Conservation (phyloP, 2,113 vertebrate species). For the Antechinus flavipes region DNA sequence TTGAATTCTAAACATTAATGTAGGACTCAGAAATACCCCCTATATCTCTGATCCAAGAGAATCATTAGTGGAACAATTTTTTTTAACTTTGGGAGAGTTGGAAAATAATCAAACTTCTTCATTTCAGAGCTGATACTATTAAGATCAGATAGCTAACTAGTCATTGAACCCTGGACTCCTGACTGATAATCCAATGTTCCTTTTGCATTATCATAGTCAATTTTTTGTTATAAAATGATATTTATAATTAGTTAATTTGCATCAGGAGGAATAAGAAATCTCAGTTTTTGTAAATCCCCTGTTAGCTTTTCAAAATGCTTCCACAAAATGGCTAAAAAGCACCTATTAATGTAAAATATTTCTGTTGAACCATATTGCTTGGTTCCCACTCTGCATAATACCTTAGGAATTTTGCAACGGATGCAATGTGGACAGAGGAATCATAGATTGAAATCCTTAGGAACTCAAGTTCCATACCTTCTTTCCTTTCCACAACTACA, state of each 20-base stretch:
- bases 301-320: conserved; percentile 52
- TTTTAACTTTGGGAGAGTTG: background rate
- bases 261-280: background rate
- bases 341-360: conserved; percentile 23
- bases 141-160: background rate
- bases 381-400: background rate
- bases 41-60: background rate
- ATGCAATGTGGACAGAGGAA: background rate
- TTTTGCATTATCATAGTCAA: background rate
- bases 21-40: background rate
- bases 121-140: background rate
- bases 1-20: background rate
- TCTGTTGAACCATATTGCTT: background rate
- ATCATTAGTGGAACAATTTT: background rate
- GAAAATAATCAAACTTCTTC: background rate
- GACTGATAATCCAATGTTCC: background rate
- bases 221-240: background rate
- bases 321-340: conserved; percentile 5
- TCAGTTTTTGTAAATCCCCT: background rate
- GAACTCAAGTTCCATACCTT: background rate
- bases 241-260: background rate
- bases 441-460: background rate
- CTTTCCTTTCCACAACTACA: background rate
- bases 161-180: background rate
- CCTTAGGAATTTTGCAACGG: background rate